These are phyloP conservation scores for Tachysurus vachellii DNA, from an alignment of 2,113 vertebrate species.

Conservation along the genomic window DNA sequence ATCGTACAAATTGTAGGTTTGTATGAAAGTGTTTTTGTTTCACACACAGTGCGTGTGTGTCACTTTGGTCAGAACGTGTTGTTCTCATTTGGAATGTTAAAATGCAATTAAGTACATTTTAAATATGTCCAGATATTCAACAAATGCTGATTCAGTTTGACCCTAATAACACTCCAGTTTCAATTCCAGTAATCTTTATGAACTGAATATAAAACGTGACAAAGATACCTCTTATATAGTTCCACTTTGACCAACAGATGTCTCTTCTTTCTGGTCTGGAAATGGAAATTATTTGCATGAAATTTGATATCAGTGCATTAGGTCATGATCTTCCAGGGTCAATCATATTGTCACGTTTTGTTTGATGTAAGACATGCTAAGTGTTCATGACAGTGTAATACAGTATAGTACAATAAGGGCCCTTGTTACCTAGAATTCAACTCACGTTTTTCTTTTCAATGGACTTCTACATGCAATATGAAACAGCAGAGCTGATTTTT, in stretches of 20 bases:
- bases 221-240: not conserved
- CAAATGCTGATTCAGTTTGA: not conserved
- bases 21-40: constrained; percentile 32
- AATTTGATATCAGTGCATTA: constrained; percentile 17
- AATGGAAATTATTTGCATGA: constrained; percentile 26
- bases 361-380: constrained; percentile 27
- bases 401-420: not conserved
- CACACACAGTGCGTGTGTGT: not conserved
- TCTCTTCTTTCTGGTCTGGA: constrained; percentile 23
- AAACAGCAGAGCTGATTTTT: not conserved
- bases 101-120: not conserved
- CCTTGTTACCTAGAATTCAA: constrained; percentile 25
- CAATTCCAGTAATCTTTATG: not conserved
- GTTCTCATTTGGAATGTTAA: not conserved
- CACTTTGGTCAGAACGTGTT: not conserved
- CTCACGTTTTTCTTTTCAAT: constrained; percentile 8
- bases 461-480: not conserved
- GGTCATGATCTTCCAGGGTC: not conserved
- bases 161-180: not conserved
- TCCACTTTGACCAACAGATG: not conserved
- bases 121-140: not conserved
- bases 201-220: constrained; percentile 2
- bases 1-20: constrained; percentile 65
- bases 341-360: constrained; percentile 20
- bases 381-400: constrained; percentile 6